Base-by-base conservation (phyloP, 2,888 invertebrate genomes). In the Sturmia bella region DNA sequence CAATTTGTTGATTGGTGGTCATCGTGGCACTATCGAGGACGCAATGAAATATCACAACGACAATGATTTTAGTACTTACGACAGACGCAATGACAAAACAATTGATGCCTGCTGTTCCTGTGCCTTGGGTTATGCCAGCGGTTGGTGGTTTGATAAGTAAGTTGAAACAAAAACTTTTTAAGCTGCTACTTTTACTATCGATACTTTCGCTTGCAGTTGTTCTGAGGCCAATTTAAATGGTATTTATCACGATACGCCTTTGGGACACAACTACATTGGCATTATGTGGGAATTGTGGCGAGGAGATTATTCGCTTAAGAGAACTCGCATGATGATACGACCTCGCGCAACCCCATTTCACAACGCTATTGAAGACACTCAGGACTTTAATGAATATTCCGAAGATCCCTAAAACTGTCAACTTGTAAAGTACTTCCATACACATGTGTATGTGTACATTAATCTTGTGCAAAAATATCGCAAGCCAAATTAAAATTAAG, bases 111-210 rank as follows among this genome's bases (percentile, higher is more conserved):
- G 93, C 85, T 92, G 92, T 85, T 92, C 92, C 17, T 93, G 93
- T 86, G 92, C 92, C 0, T 87, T 91, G 19, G 91, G 92, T 1
- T 93, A 92, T 87, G 92, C 92, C 1, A 92, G 92, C 19, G 93
- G 93, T 11, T 93, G 94, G 93, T 94, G 94, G 94, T 93, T 92
- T 85, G 92, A 92, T 85, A 92, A 91, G 92, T 93, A 86, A 84
- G 87, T 73, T 15, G 15, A 50, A 32, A 6, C 7, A 27, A 32
- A 32, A 32, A 3, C 7, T 32, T 32, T 3, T 32, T 32, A 32
- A 3, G 9, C 9, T 32, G 3, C 7, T 5, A 32, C 9, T 32
- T 9, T 32, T 32, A 32, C 9, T 6, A 21, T 37, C 1, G 13
- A 27, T 21, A 43, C 4, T 19, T 48, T 50, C 1, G 11, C 27